Percentiles rank a stretch among this genome's conserved stretches.
These are phyloP conservation scores for Zosterops pallidus DNA, from an alignment of 2,113 vertebrate species.

Conservation along the genomic window DNA sequence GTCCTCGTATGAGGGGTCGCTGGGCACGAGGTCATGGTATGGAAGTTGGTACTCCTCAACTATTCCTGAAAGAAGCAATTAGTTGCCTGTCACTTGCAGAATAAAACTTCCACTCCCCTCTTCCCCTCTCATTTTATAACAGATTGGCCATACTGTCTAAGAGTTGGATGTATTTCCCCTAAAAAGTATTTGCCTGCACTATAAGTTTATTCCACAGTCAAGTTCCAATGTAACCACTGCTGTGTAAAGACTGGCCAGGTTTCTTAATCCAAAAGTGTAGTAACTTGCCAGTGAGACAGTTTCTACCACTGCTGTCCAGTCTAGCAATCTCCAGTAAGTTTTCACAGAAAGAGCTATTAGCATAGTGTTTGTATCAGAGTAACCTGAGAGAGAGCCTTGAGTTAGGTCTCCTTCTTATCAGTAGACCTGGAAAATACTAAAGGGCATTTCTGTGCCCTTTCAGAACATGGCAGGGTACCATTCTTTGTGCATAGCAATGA, in stretches of 20 bases:
- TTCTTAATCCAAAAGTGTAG: not conserved
- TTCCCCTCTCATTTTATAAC: not conserved
- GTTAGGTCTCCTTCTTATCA: not conserved
- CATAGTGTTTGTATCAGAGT: not conserved
- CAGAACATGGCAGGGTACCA: not conserved
- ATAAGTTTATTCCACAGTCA: not conserved
- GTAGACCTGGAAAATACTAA: not conserved
- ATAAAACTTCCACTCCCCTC: not conserved
- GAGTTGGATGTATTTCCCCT: not conserved
- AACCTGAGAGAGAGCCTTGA: not conserved
- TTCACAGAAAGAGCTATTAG: not conserved
- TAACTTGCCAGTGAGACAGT: not conserved
- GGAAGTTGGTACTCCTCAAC: constrained; percentile 96
- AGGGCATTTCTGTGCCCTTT: not conserved
- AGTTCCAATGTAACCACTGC: not conserved
- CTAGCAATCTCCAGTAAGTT: not conserved
- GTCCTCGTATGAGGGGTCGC: constrained; percentile 94
- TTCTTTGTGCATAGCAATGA: not conserved
- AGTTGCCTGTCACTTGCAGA: not conserved
- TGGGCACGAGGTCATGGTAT: constrained; percentile 90
- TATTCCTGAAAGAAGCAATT: constrained; percentile 78
- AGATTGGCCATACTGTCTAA: not conserved
- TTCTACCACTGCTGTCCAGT: not conserved
- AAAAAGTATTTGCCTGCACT: not conserved
- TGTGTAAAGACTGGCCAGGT: not conserved